Evolutionary conservation across 2,113 vertebrate species (phyloP), one percentile per base, ranked within the genome.

Genomic region (Gnathochromis pfefferi): DNA sequence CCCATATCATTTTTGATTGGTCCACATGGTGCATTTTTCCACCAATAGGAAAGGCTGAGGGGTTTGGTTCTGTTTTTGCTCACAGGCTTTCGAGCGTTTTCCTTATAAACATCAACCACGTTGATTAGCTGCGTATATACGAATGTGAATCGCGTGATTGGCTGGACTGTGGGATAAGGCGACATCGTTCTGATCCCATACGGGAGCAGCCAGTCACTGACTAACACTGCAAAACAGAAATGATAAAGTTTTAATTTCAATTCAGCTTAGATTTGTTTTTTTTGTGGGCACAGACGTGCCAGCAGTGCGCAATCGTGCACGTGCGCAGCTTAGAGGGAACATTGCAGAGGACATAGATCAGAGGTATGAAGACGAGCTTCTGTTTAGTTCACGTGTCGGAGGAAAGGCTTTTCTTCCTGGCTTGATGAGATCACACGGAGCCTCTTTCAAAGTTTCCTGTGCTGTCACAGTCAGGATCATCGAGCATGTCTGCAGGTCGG

Each of bases 341-440:
- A 21, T 1, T 3, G 42, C 42, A 54, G 9, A 53, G 31, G 60
- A 35, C 10, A 65, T n/a, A 7, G 38, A 68, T 0, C 60, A 35
- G 13, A 0, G 4, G 3, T 3, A 4, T 38, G 31, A 65, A 21
- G 1, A 63, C 17, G 5, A 63, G 58, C 17, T 68, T 38, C 1
- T 11, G 11, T 13, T 35, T 13, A 5, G 63, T 5, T 8, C 19
- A 40, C 3, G 19, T 68, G 19, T 68, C 33, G 2, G 33, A 65
- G 63, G 63, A 68, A 13, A 13, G 33, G 2, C 11, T 38, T 12
- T n/a, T 65, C 31, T 65, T 65, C 58, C 10, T 10, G 5, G 58
- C 58, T 0, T 19, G 33, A 35, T 35, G 17, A 7, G 60, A 65
- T 0, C 28, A 38, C 10, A 38, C 5, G 6, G 53, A 21, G 33